Evolutionary conservation across 2,888 invertebrate species (phyloP).

Genomic region (Petrolisthes cinctipes): DNA sequence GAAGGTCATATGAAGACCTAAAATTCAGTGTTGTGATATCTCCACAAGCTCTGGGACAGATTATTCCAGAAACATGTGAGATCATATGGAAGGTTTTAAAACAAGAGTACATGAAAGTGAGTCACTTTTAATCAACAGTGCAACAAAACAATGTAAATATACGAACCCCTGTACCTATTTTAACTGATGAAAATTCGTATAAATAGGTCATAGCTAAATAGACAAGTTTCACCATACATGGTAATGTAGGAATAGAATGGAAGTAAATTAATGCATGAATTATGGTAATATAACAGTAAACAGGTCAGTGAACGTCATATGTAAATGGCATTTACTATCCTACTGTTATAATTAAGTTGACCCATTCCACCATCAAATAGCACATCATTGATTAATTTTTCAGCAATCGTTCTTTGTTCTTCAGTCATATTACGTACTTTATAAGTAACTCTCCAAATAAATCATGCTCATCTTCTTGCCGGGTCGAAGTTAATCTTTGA

Average conservation of each 20-base stretch:
- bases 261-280: too few relatives aligned
- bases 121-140: not conserved
- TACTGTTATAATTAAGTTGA: conserved; percentile 1
- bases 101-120: conserved; percentile 14
- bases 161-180: not conserved
- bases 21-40: not conserved
- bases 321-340: not conserved
- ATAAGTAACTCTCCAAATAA: conserved; percentile 15
- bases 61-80: conserved; percentile 20
- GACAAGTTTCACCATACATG: too few relatives aligned
- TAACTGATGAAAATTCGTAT: not conserved
- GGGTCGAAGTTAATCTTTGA: not conserved
- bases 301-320: not conserved
- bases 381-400: conserved; percentile 24
- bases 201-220: not conserved
- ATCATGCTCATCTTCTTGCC: conserved; percentile 1
- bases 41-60: conserved; percentile 14
- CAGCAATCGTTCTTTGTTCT: conserved; percentile 4
- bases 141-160: not conserved
- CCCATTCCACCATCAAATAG: conserved; percentile 15
- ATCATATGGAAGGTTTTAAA: not conserved
- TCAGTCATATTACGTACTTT: not conserved
- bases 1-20: conserved; percentile 11
- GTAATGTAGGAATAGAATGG: too few relatives aligned
- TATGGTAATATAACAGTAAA: not conserved